These are phyloP conservation scores for Drosophila rellima DNA, from an alignment of 2,888 invertebrate genomes.

Conservation along the genomic window DNA sequence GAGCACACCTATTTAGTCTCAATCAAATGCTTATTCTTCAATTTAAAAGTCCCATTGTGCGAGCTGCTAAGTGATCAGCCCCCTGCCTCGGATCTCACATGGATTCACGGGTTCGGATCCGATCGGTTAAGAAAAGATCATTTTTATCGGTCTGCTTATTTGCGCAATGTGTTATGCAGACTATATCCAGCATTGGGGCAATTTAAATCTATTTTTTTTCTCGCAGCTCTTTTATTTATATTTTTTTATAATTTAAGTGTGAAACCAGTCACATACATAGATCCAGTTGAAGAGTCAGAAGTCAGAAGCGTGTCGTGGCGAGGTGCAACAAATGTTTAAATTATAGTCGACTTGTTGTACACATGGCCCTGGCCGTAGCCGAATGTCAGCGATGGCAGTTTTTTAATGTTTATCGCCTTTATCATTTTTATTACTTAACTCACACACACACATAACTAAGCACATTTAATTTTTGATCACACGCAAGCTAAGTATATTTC, in stretches of 20 bases:
- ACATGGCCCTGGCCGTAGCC: constrained; percentile 26
- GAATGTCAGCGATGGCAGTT: constrained; percentile 39
- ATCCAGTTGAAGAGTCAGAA: constrained; percentile 21
- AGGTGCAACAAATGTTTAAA: constrained; percentile 41
- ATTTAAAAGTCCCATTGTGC: constrained; percentile 70
- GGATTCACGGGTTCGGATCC: background rate
- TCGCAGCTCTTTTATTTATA: background rate
- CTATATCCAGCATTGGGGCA: constrained; percentile 25
- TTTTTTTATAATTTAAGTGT: constrained; percentile 36
- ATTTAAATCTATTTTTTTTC: constrained; percentile 21
- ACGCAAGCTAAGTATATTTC: constrained; percentile 23
- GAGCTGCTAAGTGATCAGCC: constrained; percentile 72
- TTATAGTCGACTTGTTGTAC: constrained; percentile 25
- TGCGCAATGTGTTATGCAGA: constrained; percentile 57
- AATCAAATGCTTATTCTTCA: constrained; percentile 64
- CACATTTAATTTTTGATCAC: constrained; percentile 41
- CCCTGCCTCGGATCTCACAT: constrained; percentile 23
- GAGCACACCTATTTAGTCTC: constrained; percentile 41
- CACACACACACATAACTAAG: constrained; percentile 25
- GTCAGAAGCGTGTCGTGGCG: constrained; percentile 19
- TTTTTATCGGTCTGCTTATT: constrained; percentile 54
- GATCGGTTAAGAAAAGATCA: constrained; percentile 42
- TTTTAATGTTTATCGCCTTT: constrained; percentile 71
- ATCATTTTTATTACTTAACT: constrained; percentile 69
- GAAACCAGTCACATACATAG: constrained; percentile 28